Conservation (phyloP, 2,113 vertebrate species). For the Lanius ludovicianus region DNA sequence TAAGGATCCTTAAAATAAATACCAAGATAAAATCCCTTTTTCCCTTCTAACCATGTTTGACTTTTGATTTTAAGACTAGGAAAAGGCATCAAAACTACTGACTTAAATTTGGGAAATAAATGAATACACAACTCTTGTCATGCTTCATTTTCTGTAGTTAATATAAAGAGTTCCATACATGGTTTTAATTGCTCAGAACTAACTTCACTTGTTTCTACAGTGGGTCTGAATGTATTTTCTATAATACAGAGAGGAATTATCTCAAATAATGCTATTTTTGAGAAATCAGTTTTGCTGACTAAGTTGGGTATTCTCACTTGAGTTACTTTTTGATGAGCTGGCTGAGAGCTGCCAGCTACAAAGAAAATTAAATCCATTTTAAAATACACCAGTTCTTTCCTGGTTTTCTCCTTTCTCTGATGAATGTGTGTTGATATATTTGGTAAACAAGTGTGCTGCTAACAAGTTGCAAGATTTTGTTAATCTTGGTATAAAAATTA, state of each 20-base stretch:
- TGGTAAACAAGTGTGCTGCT: not conserved
- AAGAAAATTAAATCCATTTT: not conserved
- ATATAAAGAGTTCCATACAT: no score
- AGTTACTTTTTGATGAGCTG: not conserved
- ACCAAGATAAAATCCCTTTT: no score
- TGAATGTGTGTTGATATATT: not conserved
- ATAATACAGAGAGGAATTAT: not conserved
- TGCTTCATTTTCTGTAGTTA: not conserved
- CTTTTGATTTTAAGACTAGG: no score
- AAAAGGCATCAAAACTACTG: not conserved
- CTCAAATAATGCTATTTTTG: not conserved
- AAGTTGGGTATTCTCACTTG: not conserved
- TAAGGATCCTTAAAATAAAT: no score
- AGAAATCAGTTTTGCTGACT: not conserved
- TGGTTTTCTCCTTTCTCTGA: not conserved
- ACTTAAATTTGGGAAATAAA: not conserved
- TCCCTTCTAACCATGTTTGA: no score
- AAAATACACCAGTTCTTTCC: not conserved
- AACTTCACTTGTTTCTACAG: not conserved
- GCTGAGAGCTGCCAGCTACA: not conserved
- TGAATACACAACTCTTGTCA: not conserved
- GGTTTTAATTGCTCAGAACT: not conserved
- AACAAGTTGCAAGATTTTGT: not conserved
- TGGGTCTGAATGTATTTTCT: not conserved
- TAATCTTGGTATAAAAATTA: not conserved